Evolutionary conservation across 2,797 vertebrate species (phyloP).

Genomic region (Anguilla marmorata): DNA sequence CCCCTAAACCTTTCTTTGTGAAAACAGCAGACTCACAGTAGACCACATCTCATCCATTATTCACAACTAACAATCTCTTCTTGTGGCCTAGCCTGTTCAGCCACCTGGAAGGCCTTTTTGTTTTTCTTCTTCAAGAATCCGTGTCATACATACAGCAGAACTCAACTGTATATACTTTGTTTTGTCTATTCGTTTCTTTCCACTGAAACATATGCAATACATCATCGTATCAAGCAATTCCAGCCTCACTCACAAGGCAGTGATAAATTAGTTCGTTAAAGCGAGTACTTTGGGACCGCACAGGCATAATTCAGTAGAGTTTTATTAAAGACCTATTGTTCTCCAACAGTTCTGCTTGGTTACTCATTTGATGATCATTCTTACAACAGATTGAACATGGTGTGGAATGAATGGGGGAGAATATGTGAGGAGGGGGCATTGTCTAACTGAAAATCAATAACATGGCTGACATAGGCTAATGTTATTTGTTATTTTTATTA

Average conservation of each 20-base stretch:
- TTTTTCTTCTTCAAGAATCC: neutral
- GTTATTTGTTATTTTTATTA: no score
- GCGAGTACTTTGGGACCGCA: neutral
- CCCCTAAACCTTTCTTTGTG: neutral
- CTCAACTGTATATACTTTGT: no score
- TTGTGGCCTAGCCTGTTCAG: neutral
- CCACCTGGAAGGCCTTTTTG: neutral
- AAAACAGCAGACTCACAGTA: neutral
- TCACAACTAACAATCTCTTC: constrained; percentile 24
- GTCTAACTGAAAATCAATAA: no score
- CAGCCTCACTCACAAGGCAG: neutral
- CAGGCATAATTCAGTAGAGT: neutral
- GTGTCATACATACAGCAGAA: neutral
- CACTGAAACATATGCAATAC: neutral
- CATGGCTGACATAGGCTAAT: no score
- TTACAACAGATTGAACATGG: no score
- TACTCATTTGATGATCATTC: neutral
- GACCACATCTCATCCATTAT: constrained; percentile 34
- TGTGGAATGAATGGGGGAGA: no score
- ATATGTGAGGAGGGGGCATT: no score
- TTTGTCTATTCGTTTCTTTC: no score
- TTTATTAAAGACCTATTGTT: neutral
- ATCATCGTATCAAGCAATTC: neutral
- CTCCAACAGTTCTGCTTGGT: neutral
- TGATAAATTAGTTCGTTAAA: neutral